Evolutionary conservation across 1,140 invertebrate species (phyloP).

Genomic region (Diprion similis): DNA sequence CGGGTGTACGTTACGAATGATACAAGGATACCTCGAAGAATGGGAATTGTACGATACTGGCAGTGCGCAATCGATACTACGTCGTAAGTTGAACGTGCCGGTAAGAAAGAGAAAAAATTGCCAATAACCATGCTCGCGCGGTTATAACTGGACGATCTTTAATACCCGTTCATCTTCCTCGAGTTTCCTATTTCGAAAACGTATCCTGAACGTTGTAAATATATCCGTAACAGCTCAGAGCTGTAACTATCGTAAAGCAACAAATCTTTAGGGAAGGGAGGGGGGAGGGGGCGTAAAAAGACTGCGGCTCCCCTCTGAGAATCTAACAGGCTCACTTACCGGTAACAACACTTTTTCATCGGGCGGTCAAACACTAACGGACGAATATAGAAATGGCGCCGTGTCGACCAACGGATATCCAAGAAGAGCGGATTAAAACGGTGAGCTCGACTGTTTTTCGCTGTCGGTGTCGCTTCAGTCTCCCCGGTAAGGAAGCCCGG

Average conservation of each 20-base stretch:
- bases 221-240: too few relatives aligned
- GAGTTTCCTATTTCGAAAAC: too few relatives aligned
- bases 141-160: too few relatives aligned
- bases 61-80: too few relatives aligned
- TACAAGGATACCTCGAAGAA: too few relatives aligned
- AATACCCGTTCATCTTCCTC: too few relatives aligned
- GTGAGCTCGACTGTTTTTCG: constrained; percentile 37
- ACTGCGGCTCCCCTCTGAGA: background rate
- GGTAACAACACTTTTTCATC: background rate
- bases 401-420: constrained; percentile 24
- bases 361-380: constrained; percentile 36
- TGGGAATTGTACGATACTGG: too few relatives aligned
- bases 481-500: background rate
- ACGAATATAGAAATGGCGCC: constrained; percentile 43
- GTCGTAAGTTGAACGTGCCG: too few relatives aligned
- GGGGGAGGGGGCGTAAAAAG: background rate
- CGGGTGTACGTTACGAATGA: too few relatives aligned
- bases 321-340: background rate
- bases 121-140: too few relatives aligned
- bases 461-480: constrained; percentile 33
- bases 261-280: background rate
- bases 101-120: too few relatives aligned
- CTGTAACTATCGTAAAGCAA: background rate
- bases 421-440: constrained; percentile 44
- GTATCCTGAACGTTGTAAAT: too few relatives aligned